Base-by-base conservation (phyloP, 2,113 vertebrate genomes). In the Tylochromis polylepis region DNA sequence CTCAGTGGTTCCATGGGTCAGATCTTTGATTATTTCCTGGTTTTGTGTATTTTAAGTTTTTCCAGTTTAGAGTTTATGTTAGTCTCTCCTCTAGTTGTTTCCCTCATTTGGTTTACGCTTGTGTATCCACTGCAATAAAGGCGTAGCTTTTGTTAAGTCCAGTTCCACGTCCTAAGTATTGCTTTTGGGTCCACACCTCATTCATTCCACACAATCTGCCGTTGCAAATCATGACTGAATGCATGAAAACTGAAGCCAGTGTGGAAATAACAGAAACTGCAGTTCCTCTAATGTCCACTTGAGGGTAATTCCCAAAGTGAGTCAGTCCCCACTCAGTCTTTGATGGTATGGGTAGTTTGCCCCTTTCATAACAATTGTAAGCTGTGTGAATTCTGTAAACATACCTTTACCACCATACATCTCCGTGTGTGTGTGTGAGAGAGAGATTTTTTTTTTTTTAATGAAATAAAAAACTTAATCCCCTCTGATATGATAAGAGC, bases 401-500 rank as follows among this genome's bases (percentile, higher is more conserved):
- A 15, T 27, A 4, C 14, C 22, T 58, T 57, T 22, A 27, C 12
- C 56, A 57, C 22, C 22, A 8, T 24, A 57, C 6, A 27, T 27
- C 11, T 57, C n/a, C n/a, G 34, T 34, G 34, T 34, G 34, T 58
- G 22, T 58, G 56, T 14, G 22, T 27, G 22, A 2, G 56, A 3
- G 56, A 22, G 51, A 24, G 22, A 8, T 58, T 58, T 27, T 5
- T 18, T 62, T 34, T 60, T 43, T 43, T 11, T 9, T 9, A 38
- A 10, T 10, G 31, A 18, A 60, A 16, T 60, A 60, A 60, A 31
- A 31, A 18, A 8, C 27, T 31, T 31, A 31, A 60, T 60, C 29
- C 29, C 16, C 9, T 34, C 29, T 0, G 9, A 20, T 11, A 62
- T 20, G 29, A 34, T 6, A 18, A 29, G 0, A 34, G 16, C 59